A percentile compares a stretch with the other conserved stretches of the same genome.
Evolutionary conservation across 1,140 invertebrate species (phyloP).

Genomic region (fruit fly (Drosophila melanogaster)): Release_6_plus_ISO1_MT NC_004354.4:5541501-5542000

Average conservation of each 20-base stretch:
- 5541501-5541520: constrained; percentile 61
- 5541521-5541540: constrained; percentile 65
- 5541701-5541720: constrained; percentile 20
- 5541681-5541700: constrained; percentile 16
- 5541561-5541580: constrained; percentile 24
- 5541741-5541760: constrained; percentile 14
- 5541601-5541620: constrained; percentile 82
- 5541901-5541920: neutral
- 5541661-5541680: constrained; percentile 62
- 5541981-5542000: neutral
- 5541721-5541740: constrained; percentile 14
- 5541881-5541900: constrained; percentile 16
- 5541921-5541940: constrained; percentile 18
- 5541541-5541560: constrained; percentile 68
- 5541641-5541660: constrained; percentile 18
- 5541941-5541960: constrained; percentile 14
- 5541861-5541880: neutral
- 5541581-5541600: constrained; percentile 77
- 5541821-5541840: no score
- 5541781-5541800: constrained; percentile 70
- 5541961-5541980: neutral
- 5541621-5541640: constrained; percentile 64
- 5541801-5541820: neutral
- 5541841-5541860: no score
- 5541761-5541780: constrained; percentile 72